phyloP scores from a whole-genome alignment of 1,140 invertebrate genomes.

The Meloidogyne chitwoodi region DNA sequence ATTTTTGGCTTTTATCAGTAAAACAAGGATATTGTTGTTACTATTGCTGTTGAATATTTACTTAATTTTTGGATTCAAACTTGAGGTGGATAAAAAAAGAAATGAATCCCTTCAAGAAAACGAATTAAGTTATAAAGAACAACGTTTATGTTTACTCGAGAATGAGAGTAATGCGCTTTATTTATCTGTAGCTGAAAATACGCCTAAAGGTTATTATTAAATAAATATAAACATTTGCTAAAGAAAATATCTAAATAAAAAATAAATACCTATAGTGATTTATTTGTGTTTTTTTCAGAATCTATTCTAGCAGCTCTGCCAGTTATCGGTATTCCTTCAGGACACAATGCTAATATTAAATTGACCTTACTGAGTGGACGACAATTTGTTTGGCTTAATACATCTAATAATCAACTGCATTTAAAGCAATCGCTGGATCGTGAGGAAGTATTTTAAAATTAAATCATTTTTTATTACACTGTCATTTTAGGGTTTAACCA shows the following conservation, averaged over 20 bases:
- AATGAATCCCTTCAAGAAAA: not conserved
- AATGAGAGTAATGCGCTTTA: slow-evolving; percentile 43
- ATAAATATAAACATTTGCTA: not conserved
- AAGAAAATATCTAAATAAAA: not conserved
- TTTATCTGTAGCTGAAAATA: slow-evolving; percentile 38
- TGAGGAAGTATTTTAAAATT: slow-evolving; percentile 17
- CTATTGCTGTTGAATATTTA: not conserved
- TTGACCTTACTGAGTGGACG: slow-evolving; percentile 22
- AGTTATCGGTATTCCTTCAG: slow-evolving; percentile 21
- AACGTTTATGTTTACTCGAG: slow-evolving; percentile 30
- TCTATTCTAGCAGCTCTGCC: slow-evolving; percentile 27
- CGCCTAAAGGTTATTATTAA: slow-evolving; percentile 12
- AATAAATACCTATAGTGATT: slow-evolving; percentile 2
- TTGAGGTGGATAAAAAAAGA: not conserved
- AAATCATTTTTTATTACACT: not conserved
- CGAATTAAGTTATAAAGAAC: not conserved
- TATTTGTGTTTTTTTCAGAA: slow-evolving; percentile 28
- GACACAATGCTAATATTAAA: slow-evolving; percentile 21
- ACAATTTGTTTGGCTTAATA: slow-evolving; percentile 34
- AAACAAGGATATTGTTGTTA: not conserved
- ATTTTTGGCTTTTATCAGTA: not conserved
- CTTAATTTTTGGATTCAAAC: not conserved
- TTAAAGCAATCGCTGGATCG: slow-evolving; percentile 38
- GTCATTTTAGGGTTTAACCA: slow-evolving; percentile 29
- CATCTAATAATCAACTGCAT: slow-evolving; percentile 30